Conservation (phyloP, 2,888 invertebrate genomes). For the Uloborus plumipes region DNA sequence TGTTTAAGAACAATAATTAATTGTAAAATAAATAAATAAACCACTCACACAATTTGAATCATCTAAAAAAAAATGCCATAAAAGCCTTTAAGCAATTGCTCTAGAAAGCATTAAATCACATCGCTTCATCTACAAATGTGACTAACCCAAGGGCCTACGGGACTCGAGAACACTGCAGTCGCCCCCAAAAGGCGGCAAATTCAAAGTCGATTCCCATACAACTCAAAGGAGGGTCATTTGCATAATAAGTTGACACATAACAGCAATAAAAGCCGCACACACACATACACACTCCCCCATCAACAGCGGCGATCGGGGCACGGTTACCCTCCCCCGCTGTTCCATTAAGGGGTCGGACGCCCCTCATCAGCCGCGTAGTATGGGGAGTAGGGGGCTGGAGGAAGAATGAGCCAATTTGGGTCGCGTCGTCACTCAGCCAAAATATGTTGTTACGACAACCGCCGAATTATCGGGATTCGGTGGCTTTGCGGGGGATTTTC, state of each 20-base stretch:
- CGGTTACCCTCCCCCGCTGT: not conserved
- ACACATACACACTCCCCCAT: no score
- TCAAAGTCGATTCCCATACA: constrained; percentile 22
- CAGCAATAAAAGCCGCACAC: no score
- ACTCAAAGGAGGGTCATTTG: constrained; percentile 22
- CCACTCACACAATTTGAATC: no score
- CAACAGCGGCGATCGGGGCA: no score
- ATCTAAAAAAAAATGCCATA: no score
- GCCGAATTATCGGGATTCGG: constrained; percentile 20
- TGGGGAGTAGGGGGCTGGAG: no score
- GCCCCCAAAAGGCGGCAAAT: constrained; percentile 13
- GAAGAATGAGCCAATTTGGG: constrained; percentile 53
- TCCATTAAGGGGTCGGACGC: constrained; percentile 38
- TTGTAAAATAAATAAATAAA: no score
- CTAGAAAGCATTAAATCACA: no score
- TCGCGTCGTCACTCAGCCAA: constrained; percentile 51
- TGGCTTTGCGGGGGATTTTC: constrained; percentile 9
- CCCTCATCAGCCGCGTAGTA: constrained; percentile 23
- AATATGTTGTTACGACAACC: constrained; percentile 58
- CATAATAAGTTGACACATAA: constrained; percentile 43
- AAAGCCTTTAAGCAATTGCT: no score
- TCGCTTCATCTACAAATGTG: constrained; percentile 3
- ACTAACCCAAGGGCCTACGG: constrained; percentile 20
- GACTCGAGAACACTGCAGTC: constrained; percentile 11
- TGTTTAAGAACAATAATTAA: no score